Base-by-base conservation (phyloP, 2,888 invertebrate genomes). In the Cephus sareptanus region DNA sequence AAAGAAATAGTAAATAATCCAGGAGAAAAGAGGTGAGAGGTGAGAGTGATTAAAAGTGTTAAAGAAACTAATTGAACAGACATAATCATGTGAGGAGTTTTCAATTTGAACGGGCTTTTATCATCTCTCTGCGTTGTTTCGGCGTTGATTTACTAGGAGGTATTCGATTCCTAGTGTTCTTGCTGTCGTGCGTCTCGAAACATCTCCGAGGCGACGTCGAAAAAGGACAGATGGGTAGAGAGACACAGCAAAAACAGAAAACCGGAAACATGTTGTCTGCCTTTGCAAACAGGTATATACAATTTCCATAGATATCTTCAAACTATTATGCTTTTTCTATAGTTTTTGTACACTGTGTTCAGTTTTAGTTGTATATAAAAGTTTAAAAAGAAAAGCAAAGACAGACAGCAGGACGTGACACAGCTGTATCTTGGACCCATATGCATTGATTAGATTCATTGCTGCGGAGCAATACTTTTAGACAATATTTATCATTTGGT, bases 381-480 rank as follows among this genome's bases (percentile, higher is more conserved):
- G 34, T 15, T 33, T 71, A 12, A 79, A 77, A 78, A n/a, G n/a
- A 56, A 13, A 78, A 80, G 82, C 80, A 83, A 86, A 84, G 83
- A 87, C 85, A 87, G 85, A 84, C 83, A 87, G 85, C 85, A 89
- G 87, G 87, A 83, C 87, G 84, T 87, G 88, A 91, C 91, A 90
- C 91, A 90, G 86, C 86, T 88, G 83, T 85, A 86, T 86, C 88
- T 90, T 90, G 91, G 91, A 91, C 91, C 91, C 91, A 91, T 91
- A 88, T 89, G 88, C 88, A 89, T 86, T 85, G 73, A 80, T 80
- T 75, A 37, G 75, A 75, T 73, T 75, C 69, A 30, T 76, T 56
- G 40, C 71, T 78, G 40, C 34, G 37, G 30, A 30, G 34, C 71
- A 56, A 56, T 2, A 56, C 9, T 56, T 56, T 56, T 23, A 56